Base-by-base conservation (phyloP, 2,113 vertebrate species). In the Ctenodactylus gundi region DNA sequence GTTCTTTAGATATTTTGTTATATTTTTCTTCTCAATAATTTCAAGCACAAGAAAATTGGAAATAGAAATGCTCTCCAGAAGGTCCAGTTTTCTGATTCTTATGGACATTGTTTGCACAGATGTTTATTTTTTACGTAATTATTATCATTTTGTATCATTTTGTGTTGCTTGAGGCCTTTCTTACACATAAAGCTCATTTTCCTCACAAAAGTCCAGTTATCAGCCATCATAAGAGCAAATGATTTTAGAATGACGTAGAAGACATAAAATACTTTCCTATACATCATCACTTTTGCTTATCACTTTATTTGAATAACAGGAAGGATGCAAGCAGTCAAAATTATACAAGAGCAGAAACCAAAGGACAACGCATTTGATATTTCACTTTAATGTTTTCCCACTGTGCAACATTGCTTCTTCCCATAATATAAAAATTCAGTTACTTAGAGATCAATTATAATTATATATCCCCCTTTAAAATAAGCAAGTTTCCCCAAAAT, bases 381-480 rank as follows among this genome's bases (percentile, higher is more conserved):
- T 89, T 58, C 36, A 65, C 7, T 81, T 81, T 72, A 82, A 31
- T 20, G 49, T 46, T 90, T 84, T 73, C 41, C n/a, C 49, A 83
- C 65, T 86, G 68, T 4, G 58, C n/a, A 9, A 23, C 20, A 60
- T 55, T 77, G 27, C 18, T 91, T 20, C 64, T 93, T 93, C 90
- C 72, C 86, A 67, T 91, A 82, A 57, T 76, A 11, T 51, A 91
- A 68, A 13, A 87, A 14, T 34, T 51, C 44, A 55, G 67, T 64
- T 78, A 76, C 55, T 91, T 77, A 53, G 58, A 93, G 65, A 60
- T 92, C 76, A 95, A 82, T 87, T 84, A 57, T 41, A 60, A 27
- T 75, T 84, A 51, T 3, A 8, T 7, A 60, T 8, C 51, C 7
- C 9, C n/a, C 12, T 21, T 29, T 49, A 80, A n/a, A 89, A 65